Evolutionary conservation across 2,797 vertebrate genomes (phyloP).

Genomic region (Peromyscus aztecus): DNA sequence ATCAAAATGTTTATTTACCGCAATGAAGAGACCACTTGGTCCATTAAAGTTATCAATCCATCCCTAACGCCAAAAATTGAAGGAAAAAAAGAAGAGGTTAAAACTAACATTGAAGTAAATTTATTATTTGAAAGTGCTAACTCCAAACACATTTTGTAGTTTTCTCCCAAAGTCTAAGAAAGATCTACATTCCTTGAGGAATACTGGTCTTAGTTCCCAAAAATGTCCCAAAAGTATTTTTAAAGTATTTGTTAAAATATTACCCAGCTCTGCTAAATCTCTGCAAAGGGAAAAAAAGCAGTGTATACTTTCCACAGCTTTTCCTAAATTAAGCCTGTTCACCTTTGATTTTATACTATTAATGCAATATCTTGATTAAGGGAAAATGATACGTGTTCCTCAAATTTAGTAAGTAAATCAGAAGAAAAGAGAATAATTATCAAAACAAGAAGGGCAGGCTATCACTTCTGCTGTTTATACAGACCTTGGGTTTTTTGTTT

Average conservation of each 20-base stretch:
- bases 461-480: slow-evolving; percentile 8
- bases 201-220: slow-evolving; percentile 42
- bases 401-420: slow-evolving; percentile 65
- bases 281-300: slow-evolving; percentile 54
- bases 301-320: slow-evolving; percentile 9
- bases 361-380: neutral
- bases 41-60: slow-evolving; percentile 99
- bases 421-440: slow-evolving; percentile 14
- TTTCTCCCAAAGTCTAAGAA: slow-evolving; percentile 61
- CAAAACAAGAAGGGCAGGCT: slow-evolving; percentile 46
- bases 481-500: neutral
- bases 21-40: slow-evolving; percentile 98
- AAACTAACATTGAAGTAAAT: slow-evolving; percentile 68
- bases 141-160: slow-evolving; percentile 27
- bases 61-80: slow-evolving; percentile 89
- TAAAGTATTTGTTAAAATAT: slow-evolving; percentile 55
- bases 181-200: neutral
- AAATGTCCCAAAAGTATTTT: neutral
- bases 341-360: slow-evolving; percentile 58
- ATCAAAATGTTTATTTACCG: slow-evolving; percentile 91
- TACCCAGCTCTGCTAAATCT: slow-evolving; percentile 48
- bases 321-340: slow-evolving; percentile 31
- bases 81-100: slow-evolving; percentile 17
- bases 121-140: slow-evolving; percentile 58
- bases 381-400: slow-evolving; percentile 22